A percentile compares a stretch with the other conserved stretches of the same genome.
phyloP scores from a whole-genome alignment of 92 coral and sea anemone species.

The Bergia puertoricense region DNA sequence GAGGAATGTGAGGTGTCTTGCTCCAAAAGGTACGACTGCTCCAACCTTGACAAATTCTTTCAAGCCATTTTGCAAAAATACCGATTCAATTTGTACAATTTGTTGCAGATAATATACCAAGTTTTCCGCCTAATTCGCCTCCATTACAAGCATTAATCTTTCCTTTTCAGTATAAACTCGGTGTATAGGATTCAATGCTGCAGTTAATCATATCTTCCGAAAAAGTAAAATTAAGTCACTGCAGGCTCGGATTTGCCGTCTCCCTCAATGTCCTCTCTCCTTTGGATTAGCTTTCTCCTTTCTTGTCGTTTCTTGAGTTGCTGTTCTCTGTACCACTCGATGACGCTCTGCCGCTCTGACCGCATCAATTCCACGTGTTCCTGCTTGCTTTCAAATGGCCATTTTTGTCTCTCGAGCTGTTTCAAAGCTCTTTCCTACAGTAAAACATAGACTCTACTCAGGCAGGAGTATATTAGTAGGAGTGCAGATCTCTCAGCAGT shows the following conservation, averaged over 20 bases:
- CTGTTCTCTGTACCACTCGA: slow-evolving; percentile 36
- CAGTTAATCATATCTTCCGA: too few species aligned
- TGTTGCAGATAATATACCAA: too few species aligned
- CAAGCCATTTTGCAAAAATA: too few species aligned
- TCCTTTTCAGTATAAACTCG: too few species aligned
- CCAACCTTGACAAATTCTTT: too few species aligned
- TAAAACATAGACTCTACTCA: background rate
- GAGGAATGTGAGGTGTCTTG: too few species aligned
- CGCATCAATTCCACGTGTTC: slow-evolving; percentile 17
- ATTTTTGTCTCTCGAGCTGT: slow-evolving; percentile 64
- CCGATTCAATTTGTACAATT: too few species aligned
- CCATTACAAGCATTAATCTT: too few species aligned
- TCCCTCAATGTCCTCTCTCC: background rate
- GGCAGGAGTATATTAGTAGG: background rate
- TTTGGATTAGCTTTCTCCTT: slow-evolving; percentile 21
- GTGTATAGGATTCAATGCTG: too few species aligned
- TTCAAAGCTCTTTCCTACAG: slow-evolving; percentile 73
- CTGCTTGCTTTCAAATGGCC: slow-evolving; percentile 69
- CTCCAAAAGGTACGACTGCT: too few species aligned
- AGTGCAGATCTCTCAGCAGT: too few species aligned
- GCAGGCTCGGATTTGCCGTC: slow-evolving; percentile 35
- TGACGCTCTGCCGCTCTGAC: slow-evolving; percentile 31
- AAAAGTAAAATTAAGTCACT: background rate
- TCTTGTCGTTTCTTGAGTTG: slow-evolving; percentile 24
- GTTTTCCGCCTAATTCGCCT: too few species aligned